Evolutionary conservation across 1,140 invertebrate genomes (phyloP), one percentile per base, ranked within the genome.

Genomic region (Eriosoma lanigerum): DNA sequence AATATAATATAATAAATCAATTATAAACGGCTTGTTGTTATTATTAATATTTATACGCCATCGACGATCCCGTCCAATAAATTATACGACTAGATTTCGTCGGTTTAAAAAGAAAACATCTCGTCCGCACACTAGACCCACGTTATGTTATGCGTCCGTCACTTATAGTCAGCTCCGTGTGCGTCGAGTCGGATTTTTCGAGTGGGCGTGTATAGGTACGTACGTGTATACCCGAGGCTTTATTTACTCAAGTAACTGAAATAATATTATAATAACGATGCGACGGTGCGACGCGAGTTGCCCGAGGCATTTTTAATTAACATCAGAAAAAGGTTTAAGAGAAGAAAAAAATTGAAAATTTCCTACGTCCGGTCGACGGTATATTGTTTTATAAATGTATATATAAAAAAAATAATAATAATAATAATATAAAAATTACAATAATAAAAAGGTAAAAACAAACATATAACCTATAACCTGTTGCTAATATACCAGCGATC

Each of bases 261-360:
- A 60, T 78, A 60, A 38, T 38, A 38, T 38, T 38, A 38, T 38
- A 38, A 38, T 60, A 46, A 78, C 46, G 72, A 52, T 75, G 32
- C 72, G 52, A 75, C 46, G 46, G 24, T 38, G 32, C 32, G 32
- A 8, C 32, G 32, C 19, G 19, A n/a, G 19, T 78, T 19, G 73
- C 73, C 46, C 19, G 56, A 60, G 73, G 73, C 73, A 60, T 78
- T 78, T 78, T 78, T 60, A 46, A 78, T 78, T 78, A 46, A 60
- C 38, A 60, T 44, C 32, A 29, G 17, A 68, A 68, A n/a, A 38
- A 68, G 38, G 64, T 68, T 46, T 66, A n/a, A n/a, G n/a, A n/a
- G n/a, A n/a, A 10, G 46, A 10, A 10, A 15, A 10, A 15, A 38
- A 38, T 38, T 38, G n/a, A n/a, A n/a, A n/a, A n/a, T 8, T 8